These are phyloP conservation scores for Sebastes wilsoni DNA, from an alignment of 2,797 vertebrate genomes.

Conservation along the genomic window DNA sequence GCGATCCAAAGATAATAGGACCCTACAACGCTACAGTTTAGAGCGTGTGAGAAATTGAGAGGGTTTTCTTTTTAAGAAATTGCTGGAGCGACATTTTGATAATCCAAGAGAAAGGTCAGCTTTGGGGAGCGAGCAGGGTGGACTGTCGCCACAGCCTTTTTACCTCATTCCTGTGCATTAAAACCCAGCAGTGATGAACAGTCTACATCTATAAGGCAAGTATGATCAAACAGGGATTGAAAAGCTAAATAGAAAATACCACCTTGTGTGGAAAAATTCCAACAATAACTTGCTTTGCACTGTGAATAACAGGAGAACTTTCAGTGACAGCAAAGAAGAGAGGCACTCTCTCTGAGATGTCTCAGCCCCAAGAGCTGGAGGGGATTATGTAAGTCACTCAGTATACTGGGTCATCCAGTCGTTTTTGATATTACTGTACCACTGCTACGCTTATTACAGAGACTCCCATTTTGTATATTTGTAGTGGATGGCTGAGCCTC, in stretches of 20 bases:
- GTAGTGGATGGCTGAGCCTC: background rate
- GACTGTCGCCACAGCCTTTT: background rate
- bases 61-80: constrained; percentile 33
- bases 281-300: constrained; percentile 15
- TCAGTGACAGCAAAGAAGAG: constrained; percentile 51
- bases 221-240: background rate
- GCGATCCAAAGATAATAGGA: constrained; percentile 42
- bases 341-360: constrained; percentile 64
- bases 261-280: background rate
- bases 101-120: constrained; percentile 60
- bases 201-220: background rate
- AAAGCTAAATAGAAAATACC: background rate
- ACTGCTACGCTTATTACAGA: constrained; percentile 9
- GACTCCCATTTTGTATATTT: constrained; percentile 13
- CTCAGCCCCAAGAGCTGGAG: constrained; percentile 61
- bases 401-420: constrained; percentile 77
- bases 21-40: constrained; percentile 5
- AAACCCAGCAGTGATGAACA: constrained; percentile 21
- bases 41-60: constrained; percentile 38
- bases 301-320: constrained; percentile 34
- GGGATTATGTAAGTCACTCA: constrained; percentile 75
- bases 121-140: constrained; percentile 4
- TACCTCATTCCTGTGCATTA: background rate
- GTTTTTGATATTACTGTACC: constrained; percentile 58
- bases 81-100: constrained; percentile 56